These are phyloP conservation scores for Aldabrachelys gigantea DNA, from an alignment of 2,113 vertebrate species.

Conservation along the genomic window DNA sequence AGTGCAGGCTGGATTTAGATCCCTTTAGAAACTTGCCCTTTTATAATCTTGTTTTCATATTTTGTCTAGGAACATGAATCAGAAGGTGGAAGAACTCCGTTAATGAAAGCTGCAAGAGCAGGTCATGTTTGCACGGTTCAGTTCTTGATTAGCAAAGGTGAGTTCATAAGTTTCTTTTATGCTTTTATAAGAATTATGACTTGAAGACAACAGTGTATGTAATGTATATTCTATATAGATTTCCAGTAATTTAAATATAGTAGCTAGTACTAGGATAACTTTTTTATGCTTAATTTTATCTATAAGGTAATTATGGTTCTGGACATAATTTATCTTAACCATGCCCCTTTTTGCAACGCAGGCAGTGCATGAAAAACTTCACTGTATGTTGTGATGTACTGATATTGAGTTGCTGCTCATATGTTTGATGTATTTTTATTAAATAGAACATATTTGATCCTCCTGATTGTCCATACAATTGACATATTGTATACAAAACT, in stretches of 20 bases:
- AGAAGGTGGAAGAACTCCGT: conserved; percentile 96
- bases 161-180: not conserved
- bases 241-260: not conserved
- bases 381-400: not conserved
- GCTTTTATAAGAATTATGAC: not conserved
- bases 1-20: not conserved
- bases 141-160: conserved; percentile 99
- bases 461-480: not conserved
- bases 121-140: conserved; percentile 99
- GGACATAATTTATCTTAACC: not conserved
- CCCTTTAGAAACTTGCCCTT: not conserved
- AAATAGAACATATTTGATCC: not conserved
- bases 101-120: conserved; percentile 99
- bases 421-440: not conserved
- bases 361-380: not conserved
- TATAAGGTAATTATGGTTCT: not conserved
- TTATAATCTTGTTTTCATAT: not conserved
- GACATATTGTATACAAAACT: too few relatives aligned
- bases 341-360: not conserved
- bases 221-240: not conserved
- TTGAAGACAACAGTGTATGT: not conserved
- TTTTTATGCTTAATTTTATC: not conserved
- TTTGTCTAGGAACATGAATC: conserved; percentile 93
- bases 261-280: not conserved
- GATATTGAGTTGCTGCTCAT: not conserved